Percentiles rank a stretch among this genome's conserved stretches.
Evolutionary conservation across 1,140 invertebrate species (phyloP).

Genomic region (Mamestra configurata): DNA sequence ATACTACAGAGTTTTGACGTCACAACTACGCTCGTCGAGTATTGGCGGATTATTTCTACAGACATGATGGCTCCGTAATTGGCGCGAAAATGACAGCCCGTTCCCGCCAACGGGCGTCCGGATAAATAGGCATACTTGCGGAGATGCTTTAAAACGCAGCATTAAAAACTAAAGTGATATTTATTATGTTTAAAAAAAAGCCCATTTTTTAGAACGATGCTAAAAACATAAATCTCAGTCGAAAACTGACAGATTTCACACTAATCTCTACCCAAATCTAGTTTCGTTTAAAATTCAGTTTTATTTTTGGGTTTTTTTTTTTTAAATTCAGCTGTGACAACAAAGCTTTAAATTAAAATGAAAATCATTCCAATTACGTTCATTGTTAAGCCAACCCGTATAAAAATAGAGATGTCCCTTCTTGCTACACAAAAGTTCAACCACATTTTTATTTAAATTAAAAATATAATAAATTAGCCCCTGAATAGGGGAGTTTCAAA

Average conservation of each 20-base stretch:
- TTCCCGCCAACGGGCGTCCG: constrained; percentile 22
- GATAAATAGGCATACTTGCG: neutral
- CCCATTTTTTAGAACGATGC: neutral
- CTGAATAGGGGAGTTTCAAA: constrained; percentile 48
- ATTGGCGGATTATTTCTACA: constrained; percentile 28
- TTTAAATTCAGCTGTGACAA: neutral
- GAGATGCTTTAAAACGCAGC: neutral
- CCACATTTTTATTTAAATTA: constrained; percentile 45
- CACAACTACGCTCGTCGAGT: neutral
- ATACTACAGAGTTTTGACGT: constrained; percentile 18
- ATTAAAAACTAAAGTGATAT: neutral
- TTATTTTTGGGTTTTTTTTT: neutral
- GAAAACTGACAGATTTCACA: neutral
- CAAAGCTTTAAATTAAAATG: neutral
- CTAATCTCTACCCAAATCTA: neutral
- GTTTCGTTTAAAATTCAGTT: neutral
- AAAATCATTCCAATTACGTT: neutral
- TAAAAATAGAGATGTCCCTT: constrained; percentile 8
- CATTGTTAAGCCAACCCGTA: neutral
- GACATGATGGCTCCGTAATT: constrained; percentile 33
- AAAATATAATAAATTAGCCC: constrained; percentile 50
- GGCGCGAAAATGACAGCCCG: constrained; percentile 29
- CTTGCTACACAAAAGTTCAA: neutral
- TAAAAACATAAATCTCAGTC: neutral
- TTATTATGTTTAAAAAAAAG: neutral